Conservation (phyloP, 2,888 invertebrate genomes). For the Tinea semifulvella region DNA sequence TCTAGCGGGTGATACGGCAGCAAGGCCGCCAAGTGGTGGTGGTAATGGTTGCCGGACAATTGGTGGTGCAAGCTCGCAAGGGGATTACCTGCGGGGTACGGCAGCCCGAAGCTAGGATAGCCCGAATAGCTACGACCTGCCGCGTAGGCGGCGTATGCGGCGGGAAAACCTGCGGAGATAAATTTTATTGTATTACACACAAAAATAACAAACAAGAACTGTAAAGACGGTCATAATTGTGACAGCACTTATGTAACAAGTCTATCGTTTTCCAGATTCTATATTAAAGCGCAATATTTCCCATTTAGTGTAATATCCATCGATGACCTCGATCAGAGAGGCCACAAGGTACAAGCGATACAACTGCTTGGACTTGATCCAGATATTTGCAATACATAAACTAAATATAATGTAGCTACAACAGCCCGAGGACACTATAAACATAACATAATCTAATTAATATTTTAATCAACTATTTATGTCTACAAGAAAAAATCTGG, state of each 20-base stretch:
- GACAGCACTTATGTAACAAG: too few relatives aligned
- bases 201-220: neutral
- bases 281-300: too few relatives aligned
- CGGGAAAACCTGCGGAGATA: constrained; percentile 85
- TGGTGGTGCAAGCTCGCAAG: constrained; percentile 82
- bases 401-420: too few relatives aligned
- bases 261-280: too few relatives aligned
- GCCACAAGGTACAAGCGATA: too few relatives aligned
- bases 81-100: constrained; percentile 96
- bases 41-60: constrained; percentile 67
- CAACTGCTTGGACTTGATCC: too few relatives aligned
- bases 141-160: constrained; percentile 96
- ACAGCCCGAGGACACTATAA: too few relatives aligned
- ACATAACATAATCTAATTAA: too few relatives aligned
- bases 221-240: too few relatives aligned
- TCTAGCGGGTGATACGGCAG: constrained; percentile 75
- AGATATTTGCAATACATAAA: too few relatives aligned
- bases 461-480: constrained; percentile 1
- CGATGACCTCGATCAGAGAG: too few relatives aligned
- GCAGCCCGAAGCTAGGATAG: constrained; percentile 98
- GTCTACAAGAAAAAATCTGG: neutral
- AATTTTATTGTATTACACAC: constrained; percentile 19
- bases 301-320: too few relatives aligned
- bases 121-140: constrained; percentile 96
- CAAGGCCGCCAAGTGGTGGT: constrained; percentile 70